Evolutionary conservation across 1,140 invertebrate species (phyloP), one percentile per base, ranked within the genome.

Genomic region (Callitettix versicolor): DNA sequence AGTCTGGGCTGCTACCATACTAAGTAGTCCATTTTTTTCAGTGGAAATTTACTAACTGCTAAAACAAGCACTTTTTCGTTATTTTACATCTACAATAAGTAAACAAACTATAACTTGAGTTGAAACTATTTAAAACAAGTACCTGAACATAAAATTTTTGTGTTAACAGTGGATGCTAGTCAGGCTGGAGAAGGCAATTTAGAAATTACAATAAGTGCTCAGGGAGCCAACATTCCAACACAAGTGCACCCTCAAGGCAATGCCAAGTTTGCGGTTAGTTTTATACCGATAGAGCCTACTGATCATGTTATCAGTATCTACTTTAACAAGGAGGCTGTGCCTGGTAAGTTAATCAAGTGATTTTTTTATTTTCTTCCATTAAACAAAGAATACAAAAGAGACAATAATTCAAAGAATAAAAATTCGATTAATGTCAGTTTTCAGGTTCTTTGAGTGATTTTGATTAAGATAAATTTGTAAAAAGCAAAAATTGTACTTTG

Each of bases 161-260:
- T 30, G 26, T 64, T 58, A 56, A 48, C 68, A 83, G 95, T 98
- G 34, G 94, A 98, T 75, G 95, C 94, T 6, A 89, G 87, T 59
- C 85, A 92, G 70, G 93, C 95, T 51, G 96, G 96, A 14, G 95
- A 98, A 75, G 96, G 96, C 42, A 98, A 96, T 71, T 73, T 98
- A 44, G 95, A 98, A 75, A 97, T 98, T 36, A 93, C 92, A 18
- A 95, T 98, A 59, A 90, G 88, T 58, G 91, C 90, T 34, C 81
- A 91, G 66, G 93, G 92, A 5, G 80, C 91, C 42, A 95, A 95
- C 67, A 92, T 97, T 60, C 92, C 94, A 15, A 98, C 95, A 21
- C 92, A 96, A 80, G 94, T 98, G n/a, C 90, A 93, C 69, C 89
- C 93, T 11, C 85, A 97, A 62, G 91, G 91, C 61, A 81, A 79